These are phyloP conservation scores for Pseudomyrmex sp. DNA, from an alignment of 1,140 invertebrate species.

Conservation along the genomic window DNA sequence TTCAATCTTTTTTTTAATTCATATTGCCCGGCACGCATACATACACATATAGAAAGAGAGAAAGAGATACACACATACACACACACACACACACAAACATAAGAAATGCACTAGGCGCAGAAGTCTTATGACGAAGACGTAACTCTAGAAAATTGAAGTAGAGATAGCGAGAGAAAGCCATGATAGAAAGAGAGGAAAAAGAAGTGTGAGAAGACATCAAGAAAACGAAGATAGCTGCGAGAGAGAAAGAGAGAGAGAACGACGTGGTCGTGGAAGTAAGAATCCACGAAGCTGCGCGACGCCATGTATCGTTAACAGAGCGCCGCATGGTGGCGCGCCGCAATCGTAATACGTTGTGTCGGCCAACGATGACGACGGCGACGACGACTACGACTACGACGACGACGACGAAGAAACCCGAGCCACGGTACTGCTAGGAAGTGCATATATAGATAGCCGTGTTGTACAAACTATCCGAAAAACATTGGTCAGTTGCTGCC, in stretches of 20 bases:
- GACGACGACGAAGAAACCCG: background rate
- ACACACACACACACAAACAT: no score
- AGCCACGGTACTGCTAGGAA: constrained; percentile 31
- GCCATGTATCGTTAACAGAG: background rate
- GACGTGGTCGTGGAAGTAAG: constrained; percentile 38
- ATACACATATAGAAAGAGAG: no score
- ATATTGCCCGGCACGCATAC: no score
- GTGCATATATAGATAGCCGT: constrained; percentile 27
- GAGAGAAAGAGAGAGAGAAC: constrained; percentile 16
- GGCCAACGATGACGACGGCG: background rate
- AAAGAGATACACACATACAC: no score
- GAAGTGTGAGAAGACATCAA: background rate
- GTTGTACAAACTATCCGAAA: constrained; percentile 75
- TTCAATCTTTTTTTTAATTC: no score
- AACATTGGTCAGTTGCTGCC: constrained; percentile 69
- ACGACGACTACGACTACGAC: no score
- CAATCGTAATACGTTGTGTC: constrained; percentile 25
- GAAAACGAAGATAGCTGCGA: constrained; percentile 12
- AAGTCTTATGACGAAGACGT: no score
- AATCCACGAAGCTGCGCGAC: constrained; percentile 8
- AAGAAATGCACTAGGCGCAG: no score
- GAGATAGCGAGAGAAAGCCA: background rate
- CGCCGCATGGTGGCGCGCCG: constrained; percentile 26
- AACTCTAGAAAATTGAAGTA: no score
- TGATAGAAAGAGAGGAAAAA: constrained; percentile 43